A percentile compares a stretch with the other conserved stretches of the same genome.
These are phyloP conservation scores for Hipparchia sbordonii DNA, from an alignment of 2,888 invertebrate genomes.

Conservation along the genomic window DNA sequence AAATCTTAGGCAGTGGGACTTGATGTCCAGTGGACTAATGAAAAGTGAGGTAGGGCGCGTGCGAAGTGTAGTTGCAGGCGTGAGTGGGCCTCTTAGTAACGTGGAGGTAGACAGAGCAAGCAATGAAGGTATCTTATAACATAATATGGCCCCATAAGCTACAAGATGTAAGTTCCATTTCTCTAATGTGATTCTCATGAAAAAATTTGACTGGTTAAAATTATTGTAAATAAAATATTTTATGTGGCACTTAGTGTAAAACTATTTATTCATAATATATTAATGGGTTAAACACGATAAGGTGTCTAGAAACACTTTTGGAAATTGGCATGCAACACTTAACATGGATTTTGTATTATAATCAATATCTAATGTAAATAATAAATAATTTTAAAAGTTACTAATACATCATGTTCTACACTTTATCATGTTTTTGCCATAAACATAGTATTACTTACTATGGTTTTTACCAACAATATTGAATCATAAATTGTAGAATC, in stretches of 20 bases:
- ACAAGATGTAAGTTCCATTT: constrained; percentile 76
- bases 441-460: too few species aligned
- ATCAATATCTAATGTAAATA: constrained; percentile 50
- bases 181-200: constrained; percentile 54
- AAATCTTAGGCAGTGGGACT: constrained; percentile 93
- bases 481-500: constrained; percentile 9
- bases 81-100: constrained; percentile 66
- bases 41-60: constrained; percentile 71
- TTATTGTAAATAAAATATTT: constrained; percentile 63
- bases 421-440: constrained; percentile 65
- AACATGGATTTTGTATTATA: constrained; percentile 51
- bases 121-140: constrained; percentile 81
- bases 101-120: constrained; percentile 76
- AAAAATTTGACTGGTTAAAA: constrained; percentile 69
- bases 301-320: constrained; percentile 57
- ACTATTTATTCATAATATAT: constrained; percentile 36
- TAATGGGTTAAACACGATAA: constrained; percentile 67
- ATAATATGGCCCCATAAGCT: constrained; percentile 73
- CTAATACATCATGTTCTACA: constrained; percentile 56
- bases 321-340: constrained; percentile 59
- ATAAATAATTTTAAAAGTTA: constrained; percentile 45
- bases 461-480: constrained; percentile 42
- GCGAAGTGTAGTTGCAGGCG: constrained; percentile 65
- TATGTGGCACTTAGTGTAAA: constrained; percentile 42
- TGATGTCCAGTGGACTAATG: constrained; percentile 92